Percentiles rank a stretch among this genome's conserved stretches.
phyloP scores from a whole-genome alignment of 2,888 invertebrate genomes.

The Aricia artaxerxes region DNA sequence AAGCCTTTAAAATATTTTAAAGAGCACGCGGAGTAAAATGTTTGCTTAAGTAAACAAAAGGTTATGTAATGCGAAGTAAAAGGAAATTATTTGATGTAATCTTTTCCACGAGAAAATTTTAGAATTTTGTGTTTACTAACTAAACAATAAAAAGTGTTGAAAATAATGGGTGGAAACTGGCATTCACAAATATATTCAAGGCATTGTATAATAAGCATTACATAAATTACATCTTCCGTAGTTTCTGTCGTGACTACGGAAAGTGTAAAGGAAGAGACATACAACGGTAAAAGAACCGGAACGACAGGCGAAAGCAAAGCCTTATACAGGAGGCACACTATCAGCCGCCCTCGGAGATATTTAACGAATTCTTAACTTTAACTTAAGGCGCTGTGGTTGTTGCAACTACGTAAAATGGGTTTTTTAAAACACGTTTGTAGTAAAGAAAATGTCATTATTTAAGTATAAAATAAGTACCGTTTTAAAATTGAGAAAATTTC shows the following conservation, averaged over 20 bases:
- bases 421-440: too few relatives aligned
- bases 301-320: not conserved
- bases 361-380: too few relatives aligned
- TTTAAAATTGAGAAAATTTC: too few relatives aligned
- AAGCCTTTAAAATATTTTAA: slow-evolving; percentile 13
- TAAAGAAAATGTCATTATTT: too few relatives aligned
- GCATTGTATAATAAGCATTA: slow-evolving; percentile 4
- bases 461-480: too few relatives aligned
- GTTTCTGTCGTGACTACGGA: not conserved
- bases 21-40: not conserved
- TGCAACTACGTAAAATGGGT: too few relatives aligned
- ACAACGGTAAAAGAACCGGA: slow-evolving; percentile 3
- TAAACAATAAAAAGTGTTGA: too few relatives aligned
- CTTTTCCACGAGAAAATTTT: not conserved
- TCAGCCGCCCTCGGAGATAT: too few relatives aligned
- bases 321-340: not conserved
- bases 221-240: slow-evolving; percentile 16
- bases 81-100: not conserved
- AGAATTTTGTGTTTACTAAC: not conserved
- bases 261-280: slow-evolving; percentile 22
- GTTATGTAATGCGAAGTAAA: slow-evolving; percentile 1
- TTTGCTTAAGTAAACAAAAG: not conserved
- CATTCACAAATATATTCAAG: not conserved
- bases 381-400: too few relatives aligned
- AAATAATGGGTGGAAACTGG: not conserved